Evolutionary conservation across 1,140 invertebrate species (phyloP), one percentile per base, ranked within the genome.

Genomic region (Battus philenor): DNA sequence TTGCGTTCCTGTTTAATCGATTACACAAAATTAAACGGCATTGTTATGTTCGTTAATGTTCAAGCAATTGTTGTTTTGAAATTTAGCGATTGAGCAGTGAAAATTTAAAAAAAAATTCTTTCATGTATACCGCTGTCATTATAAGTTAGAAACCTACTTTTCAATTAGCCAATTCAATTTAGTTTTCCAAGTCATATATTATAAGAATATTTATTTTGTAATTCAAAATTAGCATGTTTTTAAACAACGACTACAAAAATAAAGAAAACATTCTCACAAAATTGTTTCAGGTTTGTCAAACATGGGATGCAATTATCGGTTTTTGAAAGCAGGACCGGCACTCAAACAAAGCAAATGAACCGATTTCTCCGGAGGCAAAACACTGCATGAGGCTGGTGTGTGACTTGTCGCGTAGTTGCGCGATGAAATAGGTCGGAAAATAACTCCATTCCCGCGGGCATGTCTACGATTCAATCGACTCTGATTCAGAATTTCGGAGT

Each of bases 401-500:
- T 69, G 65, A 59, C 65, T 64, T 57, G 69, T 20, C n/a, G n/a
- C n/a, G 26, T 67, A 59, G 65, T 71, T 54, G 59, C 58, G 50
- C 54, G 61, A 74, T 65, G 62, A 79, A 82, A 82, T 79, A 78
- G 72, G 64, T 75, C 64, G 76, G 74, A 76, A 82, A 82, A 82
- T 73, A 78, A 78, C 76, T 71, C 54, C 51, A 59, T 62, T 73
- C 77, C 79, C 73, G 56, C 54, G 68, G 74, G 74, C 64, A 64
- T 51, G 57, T 54, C 56, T 69, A 61, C 66, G 71, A 81, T 81
- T 81, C 79, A 83, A 83, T 83, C 77, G 78, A 74, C 58, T 70
- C 60, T 68, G 73, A 78, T 80, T 83, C 76, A 76, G 67, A 77
- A 73, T 77, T 78, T 83, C 56, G 68, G 70, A 77, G 76, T 80